Evolutionary conservation across 2,113 vertebrate species (phyloP).

Genomic region (Psilopogon haemacephalus): DNA sequence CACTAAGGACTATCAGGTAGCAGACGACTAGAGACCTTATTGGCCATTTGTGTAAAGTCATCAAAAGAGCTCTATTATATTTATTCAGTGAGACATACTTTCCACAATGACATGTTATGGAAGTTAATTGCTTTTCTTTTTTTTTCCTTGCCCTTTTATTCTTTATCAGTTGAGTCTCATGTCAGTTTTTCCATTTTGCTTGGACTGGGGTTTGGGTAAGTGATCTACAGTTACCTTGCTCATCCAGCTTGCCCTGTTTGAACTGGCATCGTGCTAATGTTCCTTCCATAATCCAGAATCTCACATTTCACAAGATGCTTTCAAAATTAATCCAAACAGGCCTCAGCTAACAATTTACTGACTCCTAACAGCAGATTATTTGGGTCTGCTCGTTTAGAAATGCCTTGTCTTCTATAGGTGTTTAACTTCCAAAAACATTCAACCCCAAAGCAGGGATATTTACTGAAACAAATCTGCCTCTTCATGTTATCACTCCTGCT

Average conservation of each 20-base stretch:
- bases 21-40: not conserved
- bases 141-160: not conserved
- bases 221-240: conserved; percentile 34
- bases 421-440: not conserved
- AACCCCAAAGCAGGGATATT: not conserved
- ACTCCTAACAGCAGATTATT: not conserved
- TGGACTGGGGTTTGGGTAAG: not conserved
- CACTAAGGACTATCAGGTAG: not conserved
- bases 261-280: not conserved
- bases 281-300: not conserved
- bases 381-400: not conserved
- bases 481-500: not conserved
- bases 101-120: not conserved
- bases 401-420: not conserved
- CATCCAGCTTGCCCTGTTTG: conserved; percentile 53
- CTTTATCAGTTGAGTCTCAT: conserved; percentile 5
- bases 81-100: conserved; percentile 35
- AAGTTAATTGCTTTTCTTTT: not conserved
- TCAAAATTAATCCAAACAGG: not conserved
- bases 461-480: not conserved
- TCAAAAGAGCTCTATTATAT: not conserved
- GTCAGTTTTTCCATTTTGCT: conserved; percentile 56
- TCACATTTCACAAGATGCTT: not conserved
- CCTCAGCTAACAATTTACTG: not conserved
- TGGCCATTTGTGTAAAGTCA: not conserved